Percentiles rank a stretch among this genome's conserved stretches.
Conservation (phyloP, 2,888 invertebrate genomes). For the Liodrosophila aerea region DNA sequence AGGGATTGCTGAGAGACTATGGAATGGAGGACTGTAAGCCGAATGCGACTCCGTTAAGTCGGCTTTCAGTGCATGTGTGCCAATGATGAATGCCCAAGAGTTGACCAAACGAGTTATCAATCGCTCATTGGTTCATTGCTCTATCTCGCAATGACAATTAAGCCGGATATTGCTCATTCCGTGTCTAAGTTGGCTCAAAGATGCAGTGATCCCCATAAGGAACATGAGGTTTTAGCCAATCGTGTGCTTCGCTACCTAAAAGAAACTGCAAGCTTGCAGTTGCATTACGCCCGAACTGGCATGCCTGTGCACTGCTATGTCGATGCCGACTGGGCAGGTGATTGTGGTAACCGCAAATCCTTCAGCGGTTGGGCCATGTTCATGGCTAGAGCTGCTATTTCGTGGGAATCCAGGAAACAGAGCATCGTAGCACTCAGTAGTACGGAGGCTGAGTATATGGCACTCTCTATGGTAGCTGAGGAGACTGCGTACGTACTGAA, state of each 20-base stretch:
- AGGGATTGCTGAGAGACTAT: too few relatives aligned
- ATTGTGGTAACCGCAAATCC: conserved; percentile 3
- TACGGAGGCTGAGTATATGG: too few relatives aligned
- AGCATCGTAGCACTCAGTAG: conserved; percentile 15
- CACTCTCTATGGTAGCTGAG: too few relatives aligned
- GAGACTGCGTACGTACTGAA: conserved; percentile 25
- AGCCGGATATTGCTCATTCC: background rate
- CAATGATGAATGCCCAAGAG: too few relatives aligned
- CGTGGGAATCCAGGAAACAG: conserved; percentile 22
- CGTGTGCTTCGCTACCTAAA: background rate
- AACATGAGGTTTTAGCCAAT: too few relatives aligned
- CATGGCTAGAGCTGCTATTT: conserved; percentile 4
- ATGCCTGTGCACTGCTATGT: too few relatives aligned
- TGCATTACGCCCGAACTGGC: too few relatives aligned
- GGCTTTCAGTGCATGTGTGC: too few relatives aligned
- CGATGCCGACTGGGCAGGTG: background rate
- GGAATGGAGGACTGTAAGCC: too few relatives aligned
- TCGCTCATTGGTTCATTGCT: background rate
- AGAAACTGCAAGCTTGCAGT: background rate
- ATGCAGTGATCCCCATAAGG: background rate
- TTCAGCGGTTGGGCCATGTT: conserved; percentile 14
- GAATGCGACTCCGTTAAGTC: too few relatives aligned
- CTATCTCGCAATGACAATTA: background rate
- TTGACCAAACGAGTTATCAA: too few relatives aligned
- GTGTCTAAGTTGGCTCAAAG: background rate